phyloP scores from a whole-genome alignment of 2,113 vertebrate species.

The Cathartes aura region DNA sequence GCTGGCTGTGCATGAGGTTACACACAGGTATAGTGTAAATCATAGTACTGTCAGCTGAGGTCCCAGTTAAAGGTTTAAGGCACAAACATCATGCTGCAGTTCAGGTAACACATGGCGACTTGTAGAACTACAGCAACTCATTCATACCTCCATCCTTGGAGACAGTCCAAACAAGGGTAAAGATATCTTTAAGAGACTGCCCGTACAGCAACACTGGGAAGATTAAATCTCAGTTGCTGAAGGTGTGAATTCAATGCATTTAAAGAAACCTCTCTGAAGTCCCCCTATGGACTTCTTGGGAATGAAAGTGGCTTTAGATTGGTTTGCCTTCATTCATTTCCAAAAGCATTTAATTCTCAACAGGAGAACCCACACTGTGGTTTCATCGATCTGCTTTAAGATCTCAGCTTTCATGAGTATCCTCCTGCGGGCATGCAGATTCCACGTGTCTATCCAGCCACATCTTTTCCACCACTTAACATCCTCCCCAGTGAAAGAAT shows the following conservation, averaged over 20 bases:
- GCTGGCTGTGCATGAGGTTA: neutral
- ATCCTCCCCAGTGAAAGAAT: neutral
- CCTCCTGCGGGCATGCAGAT: neutral
- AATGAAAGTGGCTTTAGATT: neutral
- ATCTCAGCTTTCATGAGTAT: neutral
- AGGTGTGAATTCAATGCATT: neutral
- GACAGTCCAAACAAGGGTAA: conserved; percentile 17
- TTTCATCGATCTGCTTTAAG: neutral
- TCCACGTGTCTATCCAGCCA: neutral
- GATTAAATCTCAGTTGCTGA: neutral
- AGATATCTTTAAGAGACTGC: neutral
- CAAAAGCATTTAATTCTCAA: conserved; percentile 15
- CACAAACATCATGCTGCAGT: neutral
- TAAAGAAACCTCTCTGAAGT: neutral
- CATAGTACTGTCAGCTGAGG: neutral
- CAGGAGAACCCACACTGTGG: neutral
- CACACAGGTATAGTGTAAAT: neutral
- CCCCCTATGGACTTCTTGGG: neutral
- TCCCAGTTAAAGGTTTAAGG: neutral
- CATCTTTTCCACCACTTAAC: neutral
- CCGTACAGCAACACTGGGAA: neutral
- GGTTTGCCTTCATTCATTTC: conserved; percentile 5
- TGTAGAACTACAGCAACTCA: neutral
- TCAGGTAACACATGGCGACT: neutral
- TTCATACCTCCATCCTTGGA: conserved; percentile 4